These are phyloP conservation scores for Lutjanus erythropterus DNA, from an alignment of 2,113 vertebrate species.

Conservation along the genomic window DNA sequence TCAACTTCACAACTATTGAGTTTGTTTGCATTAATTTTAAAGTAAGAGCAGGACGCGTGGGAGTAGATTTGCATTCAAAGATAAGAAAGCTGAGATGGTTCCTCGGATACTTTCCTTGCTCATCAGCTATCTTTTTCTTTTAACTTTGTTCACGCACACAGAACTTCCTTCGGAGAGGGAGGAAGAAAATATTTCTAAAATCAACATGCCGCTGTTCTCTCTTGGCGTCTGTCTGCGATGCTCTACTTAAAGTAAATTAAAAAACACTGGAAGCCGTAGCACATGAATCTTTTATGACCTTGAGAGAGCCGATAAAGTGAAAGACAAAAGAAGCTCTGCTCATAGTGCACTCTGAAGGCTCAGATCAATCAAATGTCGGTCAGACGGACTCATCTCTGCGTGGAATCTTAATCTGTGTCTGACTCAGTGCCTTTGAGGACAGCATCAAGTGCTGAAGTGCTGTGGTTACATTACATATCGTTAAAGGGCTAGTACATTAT, in stretches of 20 bases:
- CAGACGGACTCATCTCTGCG: conserved; percentile 51
- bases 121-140: conserved; percentile 4
- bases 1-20: background rate
- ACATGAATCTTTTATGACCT: conserved; percentile 84
- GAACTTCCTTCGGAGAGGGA: background rate
- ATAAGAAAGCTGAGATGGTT: conserved; percentile 5
- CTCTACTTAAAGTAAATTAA: conserved; percentile 74
- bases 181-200: conserved; percentile 73
- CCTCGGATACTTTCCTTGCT: conserved; percentile 11
- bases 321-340: conserved; percentile 74
- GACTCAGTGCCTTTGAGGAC: conserved; percentile 9
- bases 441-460: conserved; percentile 7
- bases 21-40: conserved; percentile 25
- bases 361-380: conserved; percentile 71
- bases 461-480: background rate
- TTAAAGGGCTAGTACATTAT: background rate
- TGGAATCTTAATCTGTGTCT: conserved; percentile 59
- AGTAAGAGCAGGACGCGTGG: background rate
- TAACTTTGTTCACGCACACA: conserved; percentile 15
- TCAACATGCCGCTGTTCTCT: conserved; percentile 37
- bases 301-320: conserved; percentile 71
- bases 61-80: conserved; percentile 34
- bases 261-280: conserved; percentile 65
- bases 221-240: conserved; percentile 31
- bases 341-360: conserved; percentile 33